Evolutionary conservation across 1,140 invertebrate species (phyloP), one percentile per base, ranked within the genome.

Genomic region (Megathymus violae): DNA sequence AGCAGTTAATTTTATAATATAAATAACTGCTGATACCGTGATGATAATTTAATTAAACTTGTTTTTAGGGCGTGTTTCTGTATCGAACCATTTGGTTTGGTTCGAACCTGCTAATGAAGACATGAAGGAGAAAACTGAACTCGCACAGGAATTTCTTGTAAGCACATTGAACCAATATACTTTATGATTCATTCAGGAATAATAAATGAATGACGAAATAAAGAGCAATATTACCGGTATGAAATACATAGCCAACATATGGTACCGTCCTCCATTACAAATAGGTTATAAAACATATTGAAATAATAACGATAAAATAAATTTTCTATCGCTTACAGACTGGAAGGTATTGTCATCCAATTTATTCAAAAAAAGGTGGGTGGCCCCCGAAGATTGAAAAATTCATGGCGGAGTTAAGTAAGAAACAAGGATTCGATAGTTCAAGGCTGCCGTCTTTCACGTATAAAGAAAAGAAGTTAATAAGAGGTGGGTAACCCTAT

Each of bases 311-410:
- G n/a, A n/a, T n/a, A n/a, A n/a, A n/a, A n/a, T n/a, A n/a, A n/a
- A n/a, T n/a, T n/a, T 11, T 13, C 0, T 17, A 14, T 6, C 19
- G 5, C 43, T 59, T 76, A 22, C 64, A 85, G 91, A 71, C 64
- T 60, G 93, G 93, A 0, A 92, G 91, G 89, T 83, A 84, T 13
- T 68, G 84, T 0, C 74, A 93, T 76, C 91, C 93, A 1, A 92
- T 94, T 25, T 93, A 86, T 67, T 91, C 88, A 0, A 71, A 71
- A 27, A 69, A 72, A 11, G 87, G 87, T 5, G 75, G 82, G 31
- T 91, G 89, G 68, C 86, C 89, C 0, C 48, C 65, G 10, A 64
- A 69, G 0, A 69, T 89, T 69, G 76, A 76, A 40, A 62, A 76
- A 13, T 63, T 48, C 3, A 80, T 92, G 22, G 74, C 59, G 6